Conservation (phyloP, 2,113 vertebrate genomes). For the Ariopsis seemanni region DNA sequence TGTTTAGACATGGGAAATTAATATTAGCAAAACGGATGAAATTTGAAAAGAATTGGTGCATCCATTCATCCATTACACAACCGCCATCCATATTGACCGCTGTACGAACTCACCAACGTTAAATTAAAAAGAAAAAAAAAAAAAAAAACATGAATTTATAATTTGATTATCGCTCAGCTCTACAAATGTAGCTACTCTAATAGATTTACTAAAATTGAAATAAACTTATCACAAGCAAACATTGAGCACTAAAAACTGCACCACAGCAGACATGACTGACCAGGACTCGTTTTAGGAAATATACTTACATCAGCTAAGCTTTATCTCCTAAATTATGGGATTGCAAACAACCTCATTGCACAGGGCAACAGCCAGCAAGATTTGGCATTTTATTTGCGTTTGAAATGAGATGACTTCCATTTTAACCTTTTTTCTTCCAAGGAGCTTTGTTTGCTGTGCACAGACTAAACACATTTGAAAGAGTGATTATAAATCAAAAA, state of each 20-base stretch:
- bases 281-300: slow-evolving; percentile 53
- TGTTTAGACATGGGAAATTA: no score
- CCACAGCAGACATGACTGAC: slow-evolving; percentile 55
- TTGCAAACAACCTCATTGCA: slow-evolving; percentile 69
- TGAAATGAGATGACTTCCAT: slow-evolving; percentile 63
- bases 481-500: slow-evolving; percentile 65
- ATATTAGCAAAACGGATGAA: no score
- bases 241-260: slow-evolving; percentile 49
- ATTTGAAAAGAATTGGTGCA: no score
- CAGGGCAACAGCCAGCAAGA: slow-evolving; percentile 63
- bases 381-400: slow-evolving; percentile 64
- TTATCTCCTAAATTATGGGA: slow-evolving; percentile 66
- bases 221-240: slow-evolving; percentile 29
- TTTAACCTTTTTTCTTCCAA: slow-evolving; percentile 69
- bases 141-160: not conserved
- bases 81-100: no score
- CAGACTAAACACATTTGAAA: slow-evolving; percentile 72
- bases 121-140: not conserved
- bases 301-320: slow-evolving; percentile 63
- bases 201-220: slow-evolving; percentile 4
- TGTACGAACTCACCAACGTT: no score
- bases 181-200: slow-evolving; percentile 6
- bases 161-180: slow-evolving; percentile 18
- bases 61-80: no score
- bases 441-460: slow-evolving; percentile 63